Evolutionary conservation across 2,797 vertebrate species (phyloP), one percentile per base, ranked within the genome.

Genomic region (Alcedo atthis): DNA sequence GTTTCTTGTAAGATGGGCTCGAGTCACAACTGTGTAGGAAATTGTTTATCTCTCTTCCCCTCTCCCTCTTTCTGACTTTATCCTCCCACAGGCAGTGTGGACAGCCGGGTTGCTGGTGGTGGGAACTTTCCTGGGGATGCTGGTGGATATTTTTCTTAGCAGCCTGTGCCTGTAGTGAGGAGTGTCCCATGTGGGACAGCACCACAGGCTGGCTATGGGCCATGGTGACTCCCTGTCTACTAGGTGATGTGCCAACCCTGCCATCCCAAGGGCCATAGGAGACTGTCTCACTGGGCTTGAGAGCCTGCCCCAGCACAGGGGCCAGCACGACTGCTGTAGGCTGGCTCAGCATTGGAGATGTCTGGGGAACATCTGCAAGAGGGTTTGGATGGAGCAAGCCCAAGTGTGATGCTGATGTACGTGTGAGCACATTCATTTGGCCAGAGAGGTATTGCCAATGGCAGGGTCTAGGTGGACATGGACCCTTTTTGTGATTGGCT

Each of bases 1-100:
- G 97, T 97, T 97, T 97, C 96, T 97, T 96, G 97, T 97, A 97
- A 97, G 91, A 89, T n/a, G 21, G 88, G 93, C 91, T 93, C 2
- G 53, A 95, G 95, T 95, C 92, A 94, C 80, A 43, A 91, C 89
- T 90, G 85, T 87, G 91, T 94, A 95, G 92, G 95, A 95, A 96
- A 96, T 82, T 85, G 94, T 97, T 97, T 96, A 96, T 96, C 90
- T 96, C 96, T 92, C 88, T 68, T 61, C n/a, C 48, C 28, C 58
- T n/a, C 81, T 89, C 73, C 58, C 70, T 81, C 61, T 89, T 67
- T 30, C 43, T 88, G 88, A 86, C 88, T 95, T 79, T 32, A 77
- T 91, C 89, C 79, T 91, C 91, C 91, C 90, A 77, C 45, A 0
- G 76, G 53, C 81, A 4, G 61, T 0, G 8, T 82, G 94, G 89